Base-by-base conservation (phyloP, 2,888 invertebrate species). In the Ophion costatus region DNA sequence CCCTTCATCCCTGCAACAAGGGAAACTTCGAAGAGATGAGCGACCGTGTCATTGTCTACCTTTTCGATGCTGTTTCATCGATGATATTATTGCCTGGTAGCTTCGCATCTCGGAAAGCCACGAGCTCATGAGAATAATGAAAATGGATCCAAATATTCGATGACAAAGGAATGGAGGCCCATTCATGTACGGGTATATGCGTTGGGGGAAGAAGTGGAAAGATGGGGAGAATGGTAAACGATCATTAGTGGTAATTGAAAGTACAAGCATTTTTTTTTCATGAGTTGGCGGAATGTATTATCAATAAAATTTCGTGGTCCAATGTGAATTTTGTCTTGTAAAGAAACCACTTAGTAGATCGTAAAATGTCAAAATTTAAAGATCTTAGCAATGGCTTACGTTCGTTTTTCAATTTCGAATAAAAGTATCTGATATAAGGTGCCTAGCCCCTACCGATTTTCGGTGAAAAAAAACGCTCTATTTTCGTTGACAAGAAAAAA, bases 41-140 rank as follows among this genome's bases (percentile, higher is more conserved):
- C 75, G 64, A 61, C 11, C 51, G 56, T 67, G 63, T 59, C 78
- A 67, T 79, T 56, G 78, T 66, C 38, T 59, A 71, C 71, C 75
- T 64, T 71, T 84, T 76, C 61, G 75, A 59, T 76, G 69, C 66
- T 74, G 56, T 70, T 84, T 81, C 59, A 59, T 71, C 67, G 82
- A 76, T 56, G 66, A 66, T 84, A 75, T 78, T 78, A 84, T 84
- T 81, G 80, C 83, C 56, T 80, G 59, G 61, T 29, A 38, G 33
- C 38, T 45, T 79, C 73, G 20, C 57, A 56, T 63, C 42, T 20
- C 56, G 42, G 38, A 29, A 42, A 45, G 11, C 29, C 22, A 24
- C 14, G 45, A 51, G 42, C 10, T 33, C 17, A 20, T 51, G 24
- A 33, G 59, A 67, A 76, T 59, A 14, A 71, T 69, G 75, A 84